These are phyloP conservation scores for Cataglyphis altisquamis DNA, from an alignment of 2,888 invertebrate species.

Conservation along the genomic window DNA sequence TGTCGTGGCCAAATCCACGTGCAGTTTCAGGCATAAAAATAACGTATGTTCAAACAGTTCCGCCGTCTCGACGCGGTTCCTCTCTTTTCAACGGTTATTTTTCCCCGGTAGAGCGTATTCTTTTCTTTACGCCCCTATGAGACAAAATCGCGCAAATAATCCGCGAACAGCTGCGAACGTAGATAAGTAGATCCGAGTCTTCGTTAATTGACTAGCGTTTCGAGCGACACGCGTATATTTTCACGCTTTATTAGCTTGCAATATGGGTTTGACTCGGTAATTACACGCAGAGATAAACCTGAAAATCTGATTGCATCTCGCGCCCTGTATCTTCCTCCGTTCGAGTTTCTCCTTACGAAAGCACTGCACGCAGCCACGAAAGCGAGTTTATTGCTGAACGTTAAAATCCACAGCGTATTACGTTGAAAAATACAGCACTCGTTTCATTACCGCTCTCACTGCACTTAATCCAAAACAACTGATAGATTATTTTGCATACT, in stretches of 20 bases:
- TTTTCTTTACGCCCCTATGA: slow-evolving; percentile 55
- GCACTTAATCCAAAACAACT: slow-evolving; percentile 53
- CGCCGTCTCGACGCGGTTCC: slow-evolving; percentile 40
- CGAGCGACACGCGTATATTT: slow-evolving; percentile 49
- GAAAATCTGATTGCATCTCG: slow-evolving; percentile 25
- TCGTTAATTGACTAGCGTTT: slow-evolving; percentile 85
- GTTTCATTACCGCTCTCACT: slow-evolving; percentile 68
- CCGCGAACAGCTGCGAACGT: slow-evolving; percentile 62
- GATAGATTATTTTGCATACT: slow-evolving; percentile 25
- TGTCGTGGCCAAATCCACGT: slow-evolving; percentile 70
- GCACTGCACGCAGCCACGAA: slow-evolving; percentile 68
- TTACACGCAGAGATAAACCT: slow-evolving; percentile 19
- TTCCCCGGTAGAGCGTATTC: slow-evolving; percentile 61
- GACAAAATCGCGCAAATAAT: slow-evolving; percentile 55
- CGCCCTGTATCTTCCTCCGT: slow-evolving; percentile 34
- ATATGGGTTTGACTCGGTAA: slow-evolving; percentile 5
- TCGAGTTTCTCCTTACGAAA: slow-evolving; percentile 63
- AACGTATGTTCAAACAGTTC: slow-evolving; percentile 61
- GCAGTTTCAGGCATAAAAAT: slow-evolving; percentile 73
- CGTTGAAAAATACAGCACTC: slow-evolving; percentile 23
- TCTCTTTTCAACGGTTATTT: neutral
- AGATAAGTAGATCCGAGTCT: slow-evolving; percentile 75
- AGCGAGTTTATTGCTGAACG: slow-evolving; percentile 73
- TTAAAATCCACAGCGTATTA: slow-evolving; percentile 63
- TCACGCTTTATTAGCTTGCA: slow-evolving; percentile 7